Conservation (phyloP, 2,888 invertebrate species). For the Clivina fossor region DNA sequence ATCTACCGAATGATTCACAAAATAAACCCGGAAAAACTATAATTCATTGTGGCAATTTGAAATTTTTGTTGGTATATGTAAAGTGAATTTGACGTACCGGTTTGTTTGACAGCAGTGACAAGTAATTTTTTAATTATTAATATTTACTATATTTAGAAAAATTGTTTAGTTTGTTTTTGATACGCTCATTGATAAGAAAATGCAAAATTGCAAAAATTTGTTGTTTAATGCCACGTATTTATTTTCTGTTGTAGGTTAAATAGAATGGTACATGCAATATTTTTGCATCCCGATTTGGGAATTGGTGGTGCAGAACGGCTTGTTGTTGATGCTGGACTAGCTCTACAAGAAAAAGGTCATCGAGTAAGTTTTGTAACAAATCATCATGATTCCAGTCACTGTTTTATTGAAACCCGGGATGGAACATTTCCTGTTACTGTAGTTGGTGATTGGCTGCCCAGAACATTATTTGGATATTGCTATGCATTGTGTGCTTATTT, state of each 20-base stretch:
- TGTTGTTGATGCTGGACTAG: conserved; percentile 93
- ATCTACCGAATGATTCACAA: no score
- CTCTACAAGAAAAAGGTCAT: conserved; percentile 73
- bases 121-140: no score
- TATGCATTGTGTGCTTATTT: conserved; percentile 92
- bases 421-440: conserved; percentile 78
- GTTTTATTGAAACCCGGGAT: conserved; percentile 89
- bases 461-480: conserved; percentile 84
- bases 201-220: neutral
- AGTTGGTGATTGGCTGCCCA: conserved; percentile 91
- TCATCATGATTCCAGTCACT: conserved; percentile 90
- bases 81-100: no score
- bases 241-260: conserved; percentile 8
- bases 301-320: conserved; percentile 98
- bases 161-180: no score
- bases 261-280: conserved; percentile 47
- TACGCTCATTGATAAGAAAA: no score
- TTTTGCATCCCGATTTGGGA: conserved; percentile 97
- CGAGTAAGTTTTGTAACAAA: conserved; percentile 87
- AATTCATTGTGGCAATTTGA: no score
- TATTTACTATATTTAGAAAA: no score
- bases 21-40: no score
- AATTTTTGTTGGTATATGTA: no score
- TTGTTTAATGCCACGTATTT: conserved; percentile 20
- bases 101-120: no score